These are phyloP conservation scores for Yponomeuta cagnagella DNA, from an alignment of 2,888 invertebrate species.

Conservation along the genomic window DNA sequence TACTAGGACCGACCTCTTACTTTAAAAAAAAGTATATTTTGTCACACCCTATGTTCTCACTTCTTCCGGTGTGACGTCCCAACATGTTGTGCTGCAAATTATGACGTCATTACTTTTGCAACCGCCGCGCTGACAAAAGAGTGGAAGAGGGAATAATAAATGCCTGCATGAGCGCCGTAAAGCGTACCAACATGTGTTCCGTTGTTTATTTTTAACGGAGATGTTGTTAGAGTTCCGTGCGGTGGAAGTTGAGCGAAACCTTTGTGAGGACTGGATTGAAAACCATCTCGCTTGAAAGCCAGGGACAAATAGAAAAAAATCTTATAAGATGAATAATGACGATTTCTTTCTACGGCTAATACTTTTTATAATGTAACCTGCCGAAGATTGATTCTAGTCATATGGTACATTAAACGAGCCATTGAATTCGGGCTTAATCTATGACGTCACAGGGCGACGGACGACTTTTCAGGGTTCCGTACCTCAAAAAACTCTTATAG, in stretches of 20 bases:
- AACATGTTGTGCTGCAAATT: background rate
- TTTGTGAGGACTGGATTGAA: background rate
- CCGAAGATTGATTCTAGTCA: no score
- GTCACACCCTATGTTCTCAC: background rate
- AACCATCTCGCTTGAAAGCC: no score
- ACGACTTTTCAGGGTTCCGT: no score
- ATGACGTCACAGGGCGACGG: no score
- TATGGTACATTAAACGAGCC: no score
- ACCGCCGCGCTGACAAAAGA: background rate
- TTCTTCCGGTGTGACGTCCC: background rate
- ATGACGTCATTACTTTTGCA: constrained; percentile 3
- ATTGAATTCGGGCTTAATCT: no score
- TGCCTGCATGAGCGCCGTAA: background rate
- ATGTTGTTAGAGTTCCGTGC: background rate
- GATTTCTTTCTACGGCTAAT: no score
- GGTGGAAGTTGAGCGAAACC: background rate
- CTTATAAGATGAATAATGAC: no score
- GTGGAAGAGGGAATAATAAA: constrained; percentile 1
- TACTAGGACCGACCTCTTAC: no score
- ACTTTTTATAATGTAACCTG: no score
- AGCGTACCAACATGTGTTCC: background rate
- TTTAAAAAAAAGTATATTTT: background rate
- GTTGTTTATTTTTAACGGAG: background rate
- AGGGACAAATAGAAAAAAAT: no score
- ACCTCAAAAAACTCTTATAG: no score